Percentiles rank a stretch among this genome's conserved stretches.
Evolutionary conservation across 2,888 invertebrate species (phyloP).

Genomic region (Papilio elwesi): DNA sequence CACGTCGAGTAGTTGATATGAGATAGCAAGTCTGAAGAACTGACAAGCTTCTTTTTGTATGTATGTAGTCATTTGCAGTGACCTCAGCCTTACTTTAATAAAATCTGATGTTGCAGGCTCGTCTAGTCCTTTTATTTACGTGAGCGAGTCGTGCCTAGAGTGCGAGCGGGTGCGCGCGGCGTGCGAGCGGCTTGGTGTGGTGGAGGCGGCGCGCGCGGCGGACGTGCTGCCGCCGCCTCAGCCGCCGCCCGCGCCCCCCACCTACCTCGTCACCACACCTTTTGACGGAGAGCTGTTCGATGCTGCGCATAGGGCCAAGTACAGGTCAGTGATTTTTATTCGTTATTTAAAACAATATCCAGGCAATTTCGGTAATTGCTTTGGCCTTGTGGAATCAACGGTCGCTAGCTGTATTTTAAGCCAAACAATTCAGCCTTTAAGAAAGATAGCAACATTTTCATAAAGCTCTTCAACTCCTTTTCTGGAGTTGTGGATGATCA

Average conservation of each 20-base stretch:
- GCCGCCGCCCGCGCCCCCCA: conserved; percentile 67
- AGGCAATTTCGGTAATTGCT: no score
- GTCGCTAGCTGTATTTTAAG: no score
- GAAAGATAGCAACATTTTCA: no score
- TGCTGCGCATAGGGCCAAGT: conserved; percentile 84
- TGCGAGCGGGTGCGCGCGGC: conserved; percentile 80
- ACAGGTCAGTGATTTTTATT: conserved; percentile 61
- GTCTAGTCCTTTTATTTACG: conserved; percentile 73
- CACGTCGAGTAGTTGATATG: no score
- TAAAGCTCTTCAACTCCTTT: no score
- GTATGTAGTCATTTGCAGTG: neutral
- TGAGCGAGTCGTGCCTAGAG: conserved; percentile 77
- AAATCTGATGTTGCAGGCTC: conserved; percentile 61
- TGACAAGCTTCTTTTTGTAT: neutral
- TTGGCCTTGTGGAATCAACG: no score
- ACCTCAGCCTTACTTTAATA: neutral
- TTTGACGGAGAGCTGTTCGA: conserved; percentile 90
- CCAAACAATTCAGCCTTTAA: no score
- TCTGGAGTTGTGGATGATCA: no score
- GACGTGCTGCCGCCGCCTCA: conserved; percentile 70
- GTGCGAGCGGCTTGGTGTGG: conserved; percentile 76
- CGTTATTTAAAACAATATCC: no score
- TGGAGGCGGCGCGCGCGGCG: conserved; percentile 71
- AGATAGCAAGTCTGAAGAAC: no score
- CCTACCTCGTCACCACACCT: conserved; percentile 87